phyloP scores from a whole-genome alignment of 2,113 vertebrate genomes.

The Xenotilapia leptura region DNA sequence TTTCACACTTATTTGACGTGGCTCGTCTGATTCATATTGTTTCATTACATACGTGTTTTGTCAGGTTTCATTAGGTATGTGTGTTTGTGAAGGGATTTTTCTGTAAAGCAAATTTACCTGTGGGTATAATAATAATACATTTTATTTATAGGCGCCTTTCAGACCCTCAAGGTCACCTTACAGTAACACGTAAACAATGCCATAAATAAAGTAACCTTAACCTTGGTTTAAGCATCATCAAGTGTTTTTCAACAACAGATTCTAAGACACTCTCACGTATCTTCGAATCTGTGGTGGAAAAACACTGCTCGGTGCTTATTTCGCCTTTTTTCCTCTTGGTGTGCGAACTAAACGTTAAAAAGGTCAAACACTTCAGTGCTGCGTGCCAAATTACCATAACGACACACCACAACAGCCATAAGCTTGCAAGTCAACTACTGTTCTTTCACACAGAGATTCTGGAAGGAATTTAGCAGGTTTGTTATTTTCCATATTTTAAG shows the following conservation, averaged over 20 bases:
- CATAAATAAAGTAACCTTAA: neutral
- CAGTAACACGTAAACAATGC: too few species aligned
- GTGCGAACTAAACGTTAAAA: neutral
- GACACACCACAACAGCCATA: neutral
- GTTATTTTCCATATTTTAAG: too few species aligned
- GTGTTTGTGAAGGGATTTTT: neutral
- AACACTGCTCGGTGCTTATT: neutral
- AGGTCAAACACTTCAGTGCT: neutral
- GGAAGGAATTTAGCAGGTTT: too few species aligned
- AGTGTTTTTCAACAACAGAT: neutral
- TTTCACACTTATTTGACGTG: neutral
- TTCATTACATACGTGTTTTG: neutral
- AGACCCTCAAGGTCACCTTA: too few species aligned
- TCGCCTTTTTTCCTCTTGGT: neutral
- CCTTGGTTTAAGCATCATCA: rapidly evolving
- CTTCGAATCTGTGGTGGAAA: neutral
- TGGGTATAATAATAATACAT: neutral
- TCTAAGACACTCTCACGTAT: rapidly evolving
- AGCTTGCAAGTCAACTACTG: rapidly evolving
- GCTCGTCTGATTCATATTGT: rapidly evolving
- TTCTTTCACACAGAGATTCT: too few species aligned
- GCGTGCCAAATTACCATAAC: neutral
- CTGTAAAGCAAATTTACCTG: neutral
- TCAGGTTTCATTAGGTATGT: neutral
- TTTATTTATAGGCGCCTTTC: too few species aligned